Percentiles rank a stretch among this genome's conserved stretches.
Evolutionary conservation across 2,113 vertebrate species (phyloP).

Genomic region (Danio rerio): GRCz12tu NC_133200.1:15644501-15645000

Average conservation of each 20-base stretch:
- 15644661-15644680: conserved; percentile 91
- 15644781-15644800: background rate
- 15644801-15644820: background rate
- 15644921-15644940: background rate
- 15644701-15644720: conserved; percentile 78
- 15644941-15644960: background rate
- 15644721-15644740: background rate
- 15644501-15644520: conserved; percentile 93
- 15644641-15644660: conserved; percentile 94
- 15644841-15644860: background rate
- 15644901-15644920: background rate
- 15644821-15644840: background rate
- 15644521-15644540: conserved; percentile 95
- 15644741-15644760: background rate
- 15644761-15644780: background rate
- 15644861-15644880: background rate
- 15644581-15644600: conserved; percentile 94
- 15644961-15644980: conserved; percentile 5
- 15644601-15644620: conserved; percentile 94
- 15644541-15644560: conserved; percentile 93
- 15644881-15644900: background rate
- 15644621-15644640: conserved; percentile 90
- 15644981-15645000: background rate
- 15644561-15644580: conserved; percentile 96
- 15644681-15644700: conserved; percentile 89